Percentiles rank a stretch among this genome's conserved stretches.
Evolutionary conservation across 2,113 vertebrate species (phyloP).

Genomic region (Dinomys branickii): DNA sequence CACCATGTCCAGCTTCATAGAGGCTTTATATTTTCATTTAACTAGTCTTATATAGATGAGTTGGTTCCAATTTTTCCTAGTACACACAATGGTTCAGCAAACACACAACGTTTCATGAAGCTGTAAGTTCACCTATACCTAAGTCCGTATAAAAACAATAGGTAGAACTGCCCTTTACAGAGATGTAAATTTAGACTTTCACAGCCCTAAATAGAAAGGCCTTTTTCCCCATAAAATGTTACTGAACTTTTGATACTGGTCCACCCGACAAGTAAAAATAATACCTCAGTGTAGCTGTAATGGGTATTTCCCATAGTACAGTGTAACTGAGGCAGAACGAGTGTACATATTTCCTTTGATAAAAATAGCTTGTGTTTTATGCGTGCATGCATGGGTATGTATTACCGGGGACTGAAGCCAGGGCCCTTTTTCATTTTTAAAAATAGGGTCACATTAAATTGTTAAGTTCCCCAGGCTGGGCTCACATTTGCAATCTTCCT

Average conservation of each 20-base stretch:
- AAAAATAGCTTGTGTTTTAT: neutral
- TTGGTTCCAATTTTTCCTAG: neutral
- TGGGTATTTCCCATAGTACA: neutral
- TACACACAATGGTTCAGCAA: neutral
- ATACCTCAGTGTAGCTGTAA: neutral
- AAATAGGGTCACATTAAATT: neutral
- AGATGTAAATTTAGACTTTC: neutral
- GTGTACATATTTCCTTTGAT: neutral
- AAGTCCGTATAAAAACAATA: neutral
- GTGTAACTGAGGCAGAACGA: neutral
- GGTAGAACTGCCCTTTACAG: neutral
- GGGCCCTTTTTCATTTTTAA: neutral
- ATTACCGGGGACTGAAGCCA: neutral
- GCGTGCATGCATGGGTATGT: neutral
- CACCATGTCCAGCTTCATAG: neutral
- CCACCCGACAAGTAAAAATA: neutral
- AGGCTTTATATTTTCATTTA: neutral
- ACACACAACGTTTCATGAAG: neutral
- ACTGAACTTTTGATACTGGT: neutral
- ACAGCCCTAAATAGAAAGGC: neutral
- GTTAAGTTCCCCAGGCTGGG: neutral
- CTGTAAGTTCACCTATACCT: neutral
- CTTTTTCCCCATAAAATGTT: neutral
- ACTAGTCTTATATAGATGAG: neutral
- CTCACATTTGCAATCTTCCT: neutral